Evolutionary conservation across 2,888 invertebrate genomes (phyloP).

Genomic region (Lagria hirta): DNA sequence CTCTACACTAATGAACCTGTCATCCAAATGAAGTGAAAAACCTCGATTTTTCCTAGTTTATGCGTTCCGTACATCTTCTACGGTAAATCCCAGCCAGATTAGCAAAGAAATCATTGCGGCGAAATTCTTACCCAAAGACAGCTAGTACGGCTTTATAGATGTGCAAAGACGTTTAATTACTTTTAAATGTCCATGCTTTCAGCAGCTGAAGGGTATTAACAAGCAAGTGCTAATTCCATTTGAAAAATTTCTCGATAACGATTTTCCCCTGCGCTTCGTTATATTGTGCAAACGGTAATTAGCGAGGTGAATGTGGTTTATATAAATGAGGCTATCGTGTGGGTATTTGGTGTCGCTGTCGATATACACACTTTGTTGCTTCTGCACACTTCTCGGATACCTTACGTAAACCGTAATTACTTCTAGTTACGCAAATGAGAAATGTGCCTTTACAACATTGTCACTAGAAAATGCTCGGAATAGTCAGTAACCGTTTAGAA

Average conservation of each 20-base stretch:
- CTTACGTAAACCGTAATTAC: slow-evolving; percentile 34
- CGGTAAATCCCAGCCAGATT: too few species aligned
- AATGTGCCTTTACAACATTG: slow-evolving; percentile 24
- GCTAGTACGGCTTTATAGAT: too few species aligned
- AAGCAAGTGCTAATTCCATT: slow-evolving; percentile 20
- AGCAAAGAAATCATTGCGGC: too few species aligned
- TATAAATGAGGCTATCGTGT: slow-evolving; percentile 43
- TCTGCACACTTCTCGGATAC: slow-evolving; percentile 24
- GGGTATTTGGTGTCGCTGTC: slow-evolving; percentile 35
- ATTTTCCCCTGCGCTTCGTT: slow-evolving; percentile 8
- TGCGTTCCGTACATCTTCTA: too few species aligned
- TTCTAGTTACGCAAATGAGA: slow-evolving; percentile 32
- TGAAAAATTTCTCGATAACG: slow-evolving; percentile 16
- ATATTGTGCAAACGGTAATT: slow-evolving; percentile 44
- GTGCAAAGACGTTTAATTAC: slow-evolving; percentile 23
- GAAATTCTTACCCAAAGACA: too few species aligned
- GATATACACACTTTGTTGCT: slow-evolving; percentile 18
- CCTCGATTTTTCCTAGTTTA: too few species aligned
- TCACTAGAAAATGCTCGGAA: slow-evolving; percentile 14
- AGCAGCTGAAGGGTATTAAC: slow-evolving; percentile 22
- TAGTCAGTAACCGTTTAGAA: too few species aligned
- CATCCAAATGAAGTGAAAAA: too few species aligned
- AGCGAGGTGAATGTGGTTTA: slow-evolving; percentile 43
- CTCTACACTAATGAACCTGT: too few species aligned
- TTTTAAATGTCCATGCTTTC: slow-evolving; percentile 26